Conservation (phyloP, 2,888 invertebrate species). For the Megamerina dolium region DNA sequence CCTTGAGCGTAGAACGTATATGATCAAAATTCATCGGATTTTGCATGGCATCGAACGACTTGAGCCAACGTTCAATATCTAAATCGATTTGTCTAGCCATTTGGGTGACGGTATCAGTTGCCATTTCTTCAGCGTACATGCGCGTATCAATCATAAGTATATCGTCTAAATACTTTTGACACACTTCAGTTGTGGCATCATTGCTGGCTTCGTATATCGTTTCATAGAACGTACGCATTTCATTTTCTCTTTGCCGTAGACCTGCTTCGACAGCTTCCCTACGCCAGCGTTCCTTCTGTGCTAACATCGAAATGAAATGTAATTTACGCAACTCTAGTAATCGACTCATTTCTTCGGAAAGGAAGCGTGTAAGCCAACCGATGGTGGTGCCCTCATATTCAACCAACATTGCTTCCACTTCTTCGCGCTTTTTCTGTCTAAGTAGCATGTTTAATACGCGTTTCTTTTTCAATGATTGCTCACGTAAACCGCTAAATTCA, state of each 20-base stretch:
- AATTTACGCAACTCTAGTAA: conserved; percentile 71
- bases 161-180: conserved; percentile 59
- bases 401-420: conserved; percentile 51
- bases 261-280: conserved; percentile 78
- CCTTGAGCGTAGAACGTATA: conserved; percentile 25
- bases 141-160: conserved; percentile 59
- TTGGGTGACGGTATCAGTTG: conserved; percentile 52
- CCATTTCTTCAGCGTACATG: conserved; percentile 54
- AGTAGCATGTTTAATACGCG: conserved; percentile 59
- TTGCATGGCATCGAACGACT: conserved; percentile 29
- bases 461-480: conserved; percentile 45
- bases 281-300: conserved; percentile 68
- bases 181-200: conserved; percentile 50
- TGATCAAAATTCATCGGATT: conserved; percentile 30
- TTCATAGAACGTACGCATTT: conserved; percentile 66
- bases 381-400: conserved; percentile 68
- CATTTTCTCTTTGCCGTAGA: conserved; percentile 67
- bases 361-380: conserved; percentile 64
- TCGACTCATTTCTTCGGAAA: conserved; percentile 71
- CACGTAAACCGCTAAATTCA: conserved; percentile 16
- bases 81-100: conserved; percentile 56
- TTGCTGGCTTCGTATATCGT: conserved; percentile 68
- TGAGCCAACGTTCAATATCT: conserved; percentile 39
- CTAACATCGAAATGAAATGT: conserved; percentile 71
- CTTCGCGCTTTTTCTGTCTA: conserved; percentile 40